A percentile compares a stretch with the other conserved stretches of the same genome.
phyloP scores from a whole-genome alignment of 2,797 vertebrate species.

The Tokudaia tokunoshimensis region DNA sequence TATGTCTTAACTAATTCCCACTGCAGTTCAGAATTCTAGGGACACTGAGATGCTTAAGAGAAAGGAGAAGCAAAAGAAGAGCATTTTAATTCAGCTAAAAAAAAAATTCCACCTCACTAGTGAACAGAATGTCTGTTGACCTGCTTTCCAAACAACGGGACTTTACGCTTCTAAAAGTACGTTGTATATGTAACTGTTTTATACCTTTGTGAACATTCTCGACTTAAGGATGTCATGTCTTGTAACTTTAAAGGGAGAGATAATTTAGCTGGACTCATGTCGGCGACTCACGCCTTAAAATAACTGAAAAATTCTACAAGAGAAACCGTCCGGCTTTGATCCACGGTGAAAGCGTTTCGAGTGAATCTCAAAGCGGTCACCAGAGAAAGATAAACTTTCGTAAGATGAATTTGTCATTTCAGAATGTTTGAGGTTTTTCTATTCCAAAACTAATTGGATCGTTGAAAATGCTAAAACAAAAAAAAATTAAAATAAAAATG shows the following conservation, averaged over 20 bases:
- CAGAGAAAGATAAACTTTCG: background rate
- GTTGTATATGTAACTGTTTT: background rate
- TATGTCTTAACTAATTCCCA: background rate
- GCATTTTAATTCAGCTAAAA: background rate
- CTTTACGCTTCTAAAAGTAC: constrained; percentile 32
- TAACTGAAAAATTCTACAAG: background rate
- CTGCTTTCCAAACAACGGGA: background rate
- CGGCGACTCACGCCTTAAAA: constrained; percentile 30
- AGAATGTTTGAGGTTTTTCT: background rate
- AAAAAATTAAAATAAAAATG: background rate
- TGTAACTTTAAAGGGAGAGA: constrained; percentile 5
- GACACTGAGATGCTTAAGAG: background rate
- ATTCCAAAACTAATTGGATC: background rate
- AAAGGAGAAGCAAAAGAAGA: fast-evolving
- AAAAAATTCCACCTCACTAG: background rate
- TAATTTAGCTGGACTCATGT: background rate
- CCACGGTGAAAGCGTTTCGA: background rate
- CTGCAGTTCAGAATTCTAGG: background rate
- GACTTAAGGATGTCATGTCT: background rate
- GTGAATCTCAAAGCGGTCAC: background rate
- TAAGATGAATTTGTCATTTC: background rate
- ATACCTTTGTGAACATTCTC: constrained; percentile 37
- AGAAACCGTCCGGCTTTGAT: background rate
- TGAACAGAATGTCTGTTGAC: background rate
- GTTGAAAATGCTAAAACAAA: background rate